Conservation (phyloP, 2,888 invertebrate species). For the Aquatica leii region DNA sequence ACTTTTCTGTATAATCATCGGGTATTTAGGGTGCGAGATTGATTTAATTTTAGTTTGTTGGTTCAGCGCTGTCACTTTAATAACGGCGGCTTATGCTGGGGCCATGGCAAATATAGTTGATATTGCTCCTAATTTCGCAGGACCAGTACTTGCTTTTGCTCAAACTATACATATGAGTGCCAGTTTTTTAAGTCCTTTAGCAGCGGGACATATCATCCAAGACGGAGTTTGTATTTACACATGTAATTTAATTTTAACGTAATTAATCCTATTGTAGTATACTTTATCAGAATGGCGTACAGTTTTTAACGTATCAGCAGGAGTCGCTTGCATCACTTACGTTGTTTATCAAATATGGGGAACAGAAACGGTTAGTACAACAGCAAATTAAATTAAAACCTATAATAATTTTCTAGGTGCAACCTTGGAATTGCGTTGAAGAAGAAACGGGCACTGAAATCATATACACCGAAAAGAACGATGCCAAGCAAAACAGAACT, state of each 20-base stretch:
- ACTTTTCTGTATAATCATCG: slow-evolving; percentile 68
- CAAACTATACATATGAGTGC: slow-evolving; percentile 82
- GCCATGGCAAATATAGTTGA: slow-evolving; percentile 82
- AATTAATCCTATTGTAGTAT: slow-evolving; percentile 44
- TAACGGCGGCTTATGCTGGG: slow-evolving; percentile 77
- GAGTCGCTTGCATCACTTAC: slow-evolving; percentile 69
- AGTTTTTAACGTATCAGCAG: slow-evolving; percentile 71
- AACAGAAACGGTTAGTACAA: slow-evolving; percentile 65
- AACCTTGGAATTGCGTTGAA: slow-evolving; percentile 64
- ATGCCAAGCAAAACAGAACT: not conserved
- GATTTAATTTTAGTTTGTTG: slow-evolving; percentile 68
- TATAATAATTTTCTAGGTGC: slow-evolving; percentile 52
- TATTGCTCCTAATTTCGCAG: slow-evolving; percentile 81
- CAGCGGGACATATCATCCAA: slow-evolving; percentile 68
- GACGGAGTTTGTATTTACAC: slow-evolving; percentile 63
- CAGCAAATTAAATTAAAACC: not conserved
- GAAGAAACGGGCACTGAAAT: slow-evolving; percentile 45
- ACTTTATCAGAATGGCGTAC: slow-evolving; percentile 68
- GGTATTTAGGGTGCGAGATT: slow-evolving; percentile 70
- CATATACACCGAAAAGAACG: slow-evolving; percentile 36
- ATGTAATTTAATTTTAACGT: not conserved
- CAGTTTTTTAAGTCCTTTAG: slow-evolving; percentile 73
- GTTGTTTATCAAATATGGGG: slow-evolving; percentile 72
- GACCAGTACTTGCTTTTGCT: slow-evolving; percentile 75
- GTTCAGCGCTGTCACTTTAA: slow-evolving; percentile 74